Evolutionary conservation across 2,797 vertebrate species (phyloP).

Genomic region (Cryptoprocta ferox): DNA sequence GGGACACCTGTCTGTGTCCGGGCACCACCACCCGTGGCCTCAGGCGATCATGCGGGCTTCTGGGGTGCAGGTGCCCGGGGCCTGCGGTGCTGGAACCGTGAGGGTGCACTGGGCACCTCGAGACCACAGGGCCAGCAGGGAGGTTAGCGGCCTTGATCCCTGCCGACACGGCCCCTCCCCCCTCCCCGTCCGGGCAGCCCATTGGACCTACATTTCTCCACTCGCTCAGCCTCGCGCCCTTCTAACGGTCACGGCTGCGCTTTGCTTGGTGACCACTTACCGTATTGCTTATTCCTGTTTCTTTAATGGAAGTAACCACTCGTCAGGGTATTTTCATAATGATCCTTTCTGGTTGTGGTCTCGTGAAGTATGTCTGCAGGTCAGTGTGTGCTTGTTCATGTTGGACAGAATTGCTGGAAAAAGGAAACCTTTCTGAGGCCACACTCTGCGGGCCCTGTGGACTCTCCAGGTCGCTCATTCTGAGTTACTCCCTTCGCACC

Average conservation of each 20-base stretch:
- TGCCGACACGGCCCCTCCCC: background rate
- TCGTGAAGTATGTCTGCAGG: rapidly evolving
- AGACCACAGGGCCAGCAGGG: background rate
- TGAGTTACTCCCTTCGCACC: rapidly evolving
- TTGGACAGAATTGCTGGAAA: background rate
- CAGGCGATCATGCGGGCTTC: background rate
- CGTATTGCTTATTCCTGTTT: rapidly evolving
- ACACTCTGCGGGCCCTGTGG: rapidly evolving
- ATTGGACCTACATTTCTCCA: background rate
- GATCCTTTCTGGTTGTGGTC: too few species aligned
- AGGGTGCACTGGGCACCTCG: background rate
- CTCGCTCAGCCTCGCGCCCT: background rate
- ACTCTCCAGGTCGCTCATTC: rapidly evolving
- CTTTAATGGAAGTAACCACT: background rate
- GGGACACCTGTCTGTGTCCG: background rate
- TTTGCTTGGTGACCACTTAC: rapidly evolving
- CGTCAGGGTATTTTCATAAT: rapidly evolving
- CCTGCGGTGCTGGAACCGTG: background rate
- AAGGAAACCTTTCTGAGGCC: background rate
- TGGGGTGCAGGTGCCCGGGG: background rate
- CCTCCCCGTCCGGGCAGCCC: background rate
- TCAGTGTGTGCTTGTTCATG: rapidly evolving
- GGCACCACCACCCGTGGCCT: background rate
- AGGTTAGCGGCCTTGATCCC: too few species aligned
- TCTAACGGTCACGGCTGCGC: background rate